Evolutionary conservation across 2,113 vertebrate species (phyloP), one percentile per base, ranked within the genome.

Genomic region (Gambusia affinis): DNA sequence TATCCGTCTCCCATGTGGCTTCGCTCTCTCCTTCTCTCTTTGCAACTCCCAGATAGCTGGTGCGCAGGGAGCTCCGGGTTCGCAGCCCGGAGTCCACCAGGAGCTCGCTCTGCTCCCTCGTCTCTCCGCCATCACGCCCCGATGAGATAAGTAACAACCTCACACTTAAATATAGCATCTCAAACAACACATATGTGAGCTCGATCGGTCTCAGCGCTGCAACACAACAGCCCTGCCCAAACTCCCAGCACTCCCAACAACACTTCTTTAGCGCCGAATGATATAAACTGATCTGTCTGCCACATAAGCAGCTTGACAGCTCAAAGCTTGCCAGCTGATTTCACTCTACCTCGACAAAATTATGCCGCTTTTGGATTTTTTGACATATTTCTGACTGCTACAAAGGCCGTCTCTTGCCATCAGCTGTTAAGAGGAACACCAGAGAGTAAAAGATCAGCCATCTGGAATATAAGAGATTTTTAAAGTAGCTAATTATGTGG

Each of bases 91-190:
- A 57, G 62, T 85, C 86, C 91, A 81, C 72, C 33, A 80, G 91
- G 91, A 83, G 86, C 83, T 79, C 62, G 3, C 79, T 69, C 60
- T 0, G 35, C 85, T 90, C 89, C 85, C 87, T 83, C 76, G 72
- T 75, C 84, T 85, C 77, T 37, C 82, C 84, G 60, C 71, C 73
- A 68, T 85, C 84, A 84, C 85, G 82, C 87, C 87, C 83, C 29
- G 51, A 78, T 87, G 91, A 92, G 77, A 92, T 84, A 82, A 89
- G 79, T 76, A 86, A 87, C 88, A 88, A 76, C 72, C 73, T 90
- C 78, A n/a, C 51, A 35, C 64, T 91, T 86, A 91, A 88, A 91
- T 85, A 92, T 88, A 93, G 90, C 83, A 88, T 85, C 89, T 92
- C 70, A 86, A 92, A 85, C 92, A 92, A 91, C 89, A 89, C 87